Evolutionary conservation across 2,888 invertebrate species (phyloP).

Genomic region (Protodeltote pygarga): DNA sequence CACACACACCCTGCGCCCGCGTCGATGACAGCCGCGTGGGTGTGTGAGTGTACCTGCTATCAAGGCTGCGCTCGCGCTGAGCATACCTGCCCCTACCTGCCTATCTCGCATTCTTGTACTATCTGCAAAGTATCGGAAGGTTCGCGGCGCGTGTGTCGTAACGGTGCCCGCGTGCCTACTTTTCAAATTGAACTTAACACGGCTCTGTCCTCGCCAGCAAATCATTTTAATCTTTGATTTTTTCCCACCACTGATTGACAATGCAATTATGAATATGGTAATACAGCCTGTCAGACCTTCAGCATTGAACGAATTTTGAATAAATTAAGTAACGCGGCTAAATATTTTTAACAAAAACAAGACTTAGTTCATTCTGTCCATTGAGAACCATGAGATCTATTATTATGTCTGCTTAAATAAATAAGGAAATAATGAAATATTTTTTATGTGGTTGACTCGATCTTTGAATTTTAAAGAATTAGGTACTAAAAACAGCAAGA

Average conservation of each 20-base stretch:
- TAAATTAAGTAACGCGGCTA: constrained; percentile 24
- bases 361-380: constrained; percentile 20
- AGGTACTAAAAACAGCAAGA: constrained; percentile 8
- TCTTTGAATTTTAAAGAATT: constrained; percentile 13
- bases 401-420: constrained; percentile 12
- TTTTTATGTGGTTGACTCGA: constrained; percentile 18
- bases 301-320: constrained; percentile 36
- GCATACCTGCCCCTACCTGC: constrained; percentile 76
- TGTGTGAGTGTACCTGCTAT: constrained; percentile 59
- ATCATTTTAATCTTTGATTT: constrained; percentile 60
- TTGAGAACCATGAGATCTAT: too few species aligned
- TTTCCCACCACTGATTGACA: constrained; percentile 68
- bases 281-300: constrained; percentile 66
- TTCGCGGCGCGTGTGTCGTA: constrained; percentile 65
- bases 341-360: constrained; percentile 7
- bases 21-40: constrained; percentile 39
- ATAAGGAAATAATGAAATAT: constrained; percentile 33
- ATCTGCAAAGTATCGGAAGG: constrained; percentile 75
- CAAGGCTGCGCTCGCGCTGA: constrained; percentile 60
- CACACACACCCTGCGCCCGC: constrained; percentile 56
- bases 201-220: constrained; percentile 64
- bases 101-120: constrained; percentile 79
- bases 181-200: constrained; percentile 61
- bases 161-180: constrained; percentile 69
- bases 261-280: constrained; percentile 71